These are phyloP conservation scores for Volucella bombylans DNA, from an alignment of 2,888 invertebrate genomes.

Conservation along the genomic window DNA sequence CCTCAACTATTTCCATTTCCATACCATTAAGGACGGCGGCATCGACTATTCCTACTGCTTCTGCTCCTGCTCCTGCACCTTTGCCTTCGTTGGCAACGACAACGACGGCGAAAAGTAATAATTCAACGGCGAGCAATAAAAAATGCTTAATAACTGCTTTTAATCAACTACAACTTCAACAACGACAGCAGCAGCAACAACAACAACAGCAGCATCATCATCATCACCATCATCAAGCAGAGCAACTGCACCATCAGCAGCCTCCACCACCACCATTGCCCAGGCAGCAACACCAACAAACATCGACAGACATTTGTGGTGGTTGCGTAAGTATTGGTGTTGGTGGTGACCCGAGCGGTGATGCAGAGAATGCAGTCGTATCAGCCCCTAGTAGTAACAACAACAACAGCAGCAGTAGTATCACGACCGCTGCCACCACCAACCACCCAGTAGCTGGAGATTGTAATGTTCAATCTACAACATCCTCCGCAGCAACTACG, in stretches of 20 bases:
- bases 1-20: neutral
- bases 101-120: conserved; percentile 51
- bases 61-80: conserved; percentile 22
- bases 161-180: no score
- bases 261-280: conserved; percentile 67
- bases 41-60: neutral
- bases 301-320: conserved; percentile 65
- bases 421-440: conserved; percentile 64
- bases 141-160: conserved; percentile 22
- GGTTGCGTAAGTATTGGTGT: conserved; percentile 70
- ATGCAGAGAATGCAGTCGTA: conserved; percentile 57
- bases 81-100: no score
- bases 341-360: conserved; percentile 58
- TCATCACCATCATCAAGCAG: conserved; percentile 40
- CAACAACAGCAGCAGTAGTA: conserved; percentile 77
- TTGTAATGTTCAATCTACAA: conserved; percentile 41
- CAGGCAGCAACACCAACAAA: conserved; percentile 70
- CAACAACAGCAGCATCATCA: conserved; percentile 54
- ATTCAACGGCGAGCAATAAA: conserved; percentile 57
- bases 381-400: conserved; percentile 52
- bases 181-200: conserved; percentile 51
- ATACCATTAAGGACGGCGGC: neutral
- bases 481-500: conserved; percentile 75
- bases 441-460: conserved; percentile 75
- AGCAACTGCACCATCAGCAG: conserved; percentile 53